A percentile compares a stretch with the other conserved stretches of the same genome.
Evolutionary conservation across 1,140 invertebrate genomes (phyloP).

Genomic region (Amphibalanus amphitrite): DNA sequence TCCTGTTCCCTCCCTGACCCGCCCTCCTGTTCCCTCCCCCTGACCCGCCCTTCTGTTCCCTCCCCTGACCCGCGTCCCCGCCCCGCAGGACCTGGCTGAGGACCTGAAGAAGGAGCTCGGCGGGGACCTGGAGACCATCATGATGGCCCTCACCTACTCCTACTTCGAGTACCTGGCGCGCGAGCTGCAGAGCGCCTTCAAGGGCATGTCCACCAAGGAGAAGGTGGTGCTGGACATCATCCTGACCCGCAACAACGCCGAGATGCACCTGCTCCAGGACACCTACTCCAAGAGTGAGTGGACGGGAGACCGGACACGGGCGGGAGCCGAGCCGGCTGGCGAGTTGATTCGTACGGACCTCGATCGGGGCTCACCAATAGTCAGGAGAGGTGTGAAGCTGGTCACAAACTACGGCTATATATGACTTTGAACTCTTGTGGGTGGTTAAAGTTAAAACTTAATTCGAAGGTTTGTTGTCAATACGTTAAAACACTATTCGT

Average conservation of each 20-base stretch:
- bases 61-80: no score
- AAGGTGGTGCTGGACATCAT: not conserved
- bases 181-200: not conserved
- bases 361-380: not conserved
- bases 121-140: not conserved
- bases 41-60: no score
- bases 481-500: no score
- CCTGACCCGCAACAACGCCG: not conserved
- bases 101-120: not conserved
- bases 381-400: not conserved
- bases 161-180: conserved; percentile 1
- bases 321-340: no score
- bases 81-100: not conserved
- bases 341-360: not conserved
- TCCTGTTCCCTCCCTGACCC: no score
- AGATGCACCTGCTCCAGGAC: not conserved
- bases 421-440: not conserved
- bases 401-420: not conserved
- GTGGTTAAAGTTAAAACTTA: not conserved
- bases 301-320: no score
- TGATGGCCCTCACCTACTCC: not conserved
- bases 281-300: not conserved
- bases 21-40: no score
- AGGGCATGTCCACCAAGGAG: not conserved
- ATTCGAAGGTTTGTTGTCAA: not conserved